Evolutionary conservation across 1,140 invertebrate species (phyloP).

Genomic region (Choristoneura fumiferana): DNA sequence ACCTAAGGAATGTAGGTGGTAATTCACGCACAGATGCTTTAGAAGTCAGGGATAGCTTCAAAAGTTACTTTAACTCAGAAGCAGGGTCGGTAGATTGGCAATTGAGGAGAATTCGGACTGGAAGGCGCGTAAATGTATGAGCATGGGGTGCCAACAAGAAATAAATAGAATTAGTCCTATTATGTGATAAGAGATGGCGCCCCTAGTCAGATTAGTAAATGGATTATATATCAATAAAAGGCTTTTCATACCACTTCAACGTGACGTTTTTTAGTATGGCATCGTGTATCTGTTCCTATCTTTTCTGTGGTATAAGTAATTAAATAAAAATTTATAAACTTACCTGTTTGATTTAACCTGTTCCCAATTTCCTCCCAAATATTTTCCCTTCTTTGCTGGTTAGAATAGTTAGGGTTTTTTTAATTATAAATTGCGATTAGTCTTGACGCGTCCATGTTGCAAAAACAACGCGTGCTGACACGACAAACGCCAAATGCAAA

Average conservation of each 20-base stretch:
- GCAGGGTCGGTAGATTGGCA: conserved; percentile 23
- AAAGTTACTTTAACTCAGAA: conserved; percentile 25
- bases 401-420: conserved; percentile 13
- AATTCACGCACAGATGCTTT: conserved; percentile 22
- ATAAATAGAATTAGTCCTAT: too few species aligned
- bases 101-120: conserved; percentile 19
- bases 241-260: too few species aligned
- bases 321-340: conserved; percentile 7
- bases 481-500: neutral
- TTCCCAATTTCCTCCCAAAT: conserved; percentile 11
- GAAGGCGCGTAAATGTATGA: too few species aligned
- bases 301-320: conserved; percentile 2
- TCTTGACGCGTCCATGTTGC: conserved; percentile 4
- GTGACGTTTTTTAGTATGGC: too few species aligned
- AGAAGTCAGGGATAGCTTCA: conserved; percentile 23
- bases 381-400: conserved; percentile 6
- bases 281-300: too few species aligned
- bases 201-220: too few species aligned
- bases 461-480: conserved; percentile 6
- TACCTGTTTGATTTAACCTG: conserved; percentile 8
- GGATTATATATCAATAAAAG: too few species aligned
- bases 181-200: too few species aligned
- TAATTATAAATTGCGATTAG: conserved; percentile 8
- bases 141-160: too few species aligned
- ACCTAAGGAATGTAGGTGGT: conserved; percentile 22